Conservation (phyloP, 2,113 vertebrate genomes). For the Charina bottae region DNA sequence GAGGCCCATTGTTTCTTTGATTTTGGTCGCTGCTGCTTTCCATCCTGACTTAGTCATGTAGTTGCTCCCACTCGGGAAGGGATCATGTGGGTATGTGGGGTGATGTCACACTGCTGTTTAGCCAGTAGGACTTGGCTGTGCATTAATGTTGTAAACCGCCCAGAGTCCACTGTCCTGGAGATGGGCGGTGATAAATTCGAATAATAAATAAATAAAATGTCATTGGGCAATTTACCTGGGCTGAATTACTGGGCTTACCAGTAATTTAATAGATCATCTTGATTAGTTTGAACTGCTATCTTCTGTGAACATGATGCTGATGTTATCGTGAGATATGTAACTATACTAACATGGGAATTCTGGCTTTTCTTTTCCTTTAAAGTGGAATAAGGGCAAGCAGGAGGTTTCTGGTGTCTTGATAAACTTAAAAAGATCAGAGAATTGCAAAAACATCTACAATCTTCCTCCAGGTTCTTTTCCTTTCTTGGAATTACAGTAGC, state of each 20-base stretch:
- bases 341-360: background rate
- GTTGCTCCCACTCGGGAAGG: background rate
- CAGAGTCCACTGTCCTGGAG: no score
- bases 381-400: background rate
- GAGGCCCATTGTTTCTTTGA: background rate
- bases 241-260: no score
- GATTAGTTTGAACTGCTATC: background rate
- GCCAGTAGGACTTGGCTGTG: background rate
- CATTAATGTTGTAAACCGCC: no score
- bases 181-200: no score
- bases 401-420: background rate
- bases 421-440: background rate
- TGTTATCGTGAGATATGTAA: background rate
- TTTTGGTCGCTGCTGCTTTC: background rate
- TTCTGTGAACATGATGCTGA: background rate
- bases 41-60: background rate
- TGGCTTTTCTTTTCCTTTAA: background rate
- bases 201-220: no score
- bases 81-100: background rate
- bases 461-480: background rate
- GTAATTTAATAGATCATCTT: background rate
- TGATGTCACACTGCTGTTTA: background rate
- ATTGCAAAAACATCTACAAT: background rate
- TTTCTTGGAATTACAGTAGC: background rate
- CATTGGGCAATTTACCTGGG: no score